A percentile compares a stretch with the other conserved stretches of the same genome.
These are phyloP conservation scores for Eubasilissa splendida DNA, from an alignment of 2,888 invertebrate genomes.

Conservation along the genomic window DNA sequence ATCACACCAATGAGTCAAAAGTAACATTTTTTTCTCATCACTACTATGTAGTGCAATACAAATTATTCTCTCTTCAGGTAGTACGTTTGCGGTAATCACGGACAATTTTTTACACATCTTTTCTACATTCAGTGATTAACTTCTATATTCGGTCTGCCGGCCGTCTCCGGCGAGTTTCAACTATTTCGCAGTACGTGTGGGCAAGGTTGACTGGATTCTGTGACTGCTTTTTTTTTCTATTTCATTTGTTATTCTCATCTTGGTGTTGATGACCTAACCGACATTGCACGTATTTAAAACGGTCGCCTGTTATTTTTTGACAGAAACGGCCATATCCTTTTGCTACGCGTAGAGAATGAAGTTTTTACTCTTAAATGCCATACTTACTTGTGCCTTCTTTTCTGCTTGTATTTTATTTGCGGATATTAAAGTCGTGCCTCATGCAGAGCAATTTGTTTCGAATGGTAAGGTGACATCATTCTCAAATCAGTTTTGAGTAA, in stretches of 20 bases:
- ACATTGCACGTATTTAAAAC: slow-evolving; percentile 33
- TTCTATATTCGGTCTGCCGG: background rate
- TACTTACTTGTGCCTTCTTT: too few species aligned
- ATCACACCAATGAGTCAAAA: too few species aligned
- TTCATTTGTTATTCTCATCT: slow-evolving; percentile 25
- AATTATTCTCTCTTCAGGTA: background rate
- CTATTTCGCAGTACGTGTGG: slow-evolving; percentile 49
- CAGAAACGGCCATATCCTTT: too few species aligned
- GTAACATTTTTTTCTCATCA: too few species aligned
- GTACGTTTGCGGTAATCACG: slow-evolving; percentile 19
- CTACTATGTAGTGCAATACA: background rate
- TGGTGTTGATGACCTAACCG: slow-evolving; percentile 41
- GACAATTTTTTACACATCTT: background rate
- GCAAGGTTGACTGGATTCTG: slow-evolving; percentile 48
- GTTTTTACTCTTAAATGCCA: too few species aligned
- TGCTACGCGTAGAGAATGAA: too few species aligned
- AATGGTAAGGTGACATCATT: too few species aligned
- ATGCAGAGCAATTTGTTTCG: too few species aligned
- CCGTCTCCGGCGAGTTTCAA: slow-evolving; percentile 5
- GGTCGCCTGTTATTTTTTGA: too few species aligned
- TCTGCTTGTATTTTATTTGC: too few species aligned
- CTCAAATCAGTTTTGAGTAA: too few species aligned
- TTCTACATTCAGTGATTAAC: background rate
- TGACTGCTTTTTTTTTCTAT: slow-evolving; percentile 41
- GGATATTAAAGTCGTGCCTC: too few species aligned